These are phyloP conservation scores for Lerista edwardsae DNA, from an alignment of 2,797 vertebrate genomes.

Conservation along the genomic window DNA sequence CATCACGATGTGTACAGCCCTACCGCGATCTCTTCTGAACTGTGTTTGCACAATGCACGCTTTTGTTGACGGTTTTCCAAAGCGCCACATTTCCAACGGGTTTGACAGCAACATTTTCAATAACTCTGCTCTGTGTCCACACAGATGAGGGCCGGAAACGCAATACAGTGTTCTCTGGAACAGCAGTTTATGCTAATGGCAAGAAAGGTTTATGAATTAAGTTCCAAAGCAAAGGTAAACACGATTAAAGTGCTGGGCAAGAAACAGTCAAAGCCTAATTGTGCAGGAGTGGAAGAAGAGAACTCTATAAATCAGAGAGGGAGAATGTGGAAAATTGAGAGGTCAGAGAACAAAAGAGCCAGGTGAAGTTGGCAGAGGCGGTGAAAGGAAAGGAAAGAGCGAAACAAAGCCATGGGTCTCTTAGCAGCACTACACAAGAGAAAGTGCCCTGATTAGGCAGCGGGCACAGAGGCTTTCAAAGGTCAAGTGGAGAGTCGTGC, in stretches of 20 bases:
- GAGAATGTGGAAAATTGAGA: conserved; percentile 50
- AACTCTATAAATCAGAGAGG: conserved; percentile 54
- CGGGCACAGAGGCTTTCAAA: conserved; percentile 38
- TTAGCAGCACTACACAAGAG: not conserved
- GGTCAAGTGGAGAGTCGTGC: conserved; percentile 8
- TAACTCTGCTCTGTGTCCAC: not conserved
- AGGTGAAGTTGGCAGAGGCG: conserved; percentile 40
- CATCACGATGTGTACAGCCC: not conserved
- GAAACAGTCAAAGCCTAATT: conserved; percentile 66
- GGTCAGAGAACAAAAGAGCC: conserved; percentile 11
- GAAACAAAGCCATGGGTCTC: no score
- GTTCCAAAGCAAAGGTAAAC: conserved; percentile 54
- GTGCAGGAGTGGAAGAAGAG: conserved; percentile 47
- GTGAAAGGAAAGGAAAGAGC: conserved; percentile 25
- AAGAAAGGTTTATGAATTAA: conserved; percentile 59
- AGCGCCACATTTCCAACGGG: not conserved
- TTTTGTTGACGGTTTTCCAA: not conserved
- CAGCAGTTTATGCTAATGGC: conserved; percentile 61
- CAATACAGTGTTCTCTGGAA: conserved; percentile 44
- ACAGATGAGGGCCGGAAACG: conserved; percentile 13
- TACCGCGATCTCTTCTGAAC: not conserved
- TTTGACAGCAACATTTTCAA: not conserved
- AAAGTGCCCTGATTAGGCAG: conserved; percentile 46
- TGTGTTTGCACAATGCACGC: no score
- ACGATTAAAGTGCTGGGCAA: conserved; percentile 60